phyloP scores from a whole-genome alignment of 2,797 vertebrate species.

The Catamblyrhynchus diadema region DNA sequence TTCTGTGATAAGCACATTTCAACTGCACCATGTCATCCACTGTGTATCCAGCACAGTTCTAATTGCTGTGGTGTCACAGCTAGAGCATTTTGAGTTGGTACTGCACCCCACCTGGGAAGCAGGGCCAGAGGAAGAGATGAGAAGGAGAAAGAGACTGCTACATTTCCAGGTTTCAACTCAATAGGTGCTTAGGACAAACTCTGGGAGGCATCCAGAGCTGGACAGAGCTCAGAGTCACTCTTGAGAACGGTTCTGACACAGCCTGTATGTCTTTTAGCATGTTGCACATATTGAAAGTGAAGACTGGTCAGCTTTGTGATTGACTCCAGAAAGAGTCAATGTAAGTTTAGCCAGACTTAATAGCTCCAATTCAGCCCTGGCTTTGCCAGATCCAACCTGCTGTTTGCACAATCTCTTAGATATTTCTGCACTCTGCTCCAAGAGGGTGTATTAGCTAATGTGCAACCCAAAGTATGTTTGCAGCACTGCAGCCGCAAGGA shows the following conservation, averaged over 20 bases:
- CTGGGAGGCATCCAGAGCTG: background rate
- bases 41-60: background rate
- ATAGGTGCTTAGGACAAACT: background rate
- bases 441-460: constrained; percentile 34
- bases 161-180: background rate
- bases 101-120: background rate
- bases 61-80: background rate
- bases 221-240: background rate
- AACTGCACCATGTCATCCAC: background rate
- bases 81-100: background rate
- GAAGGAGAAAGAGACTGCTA: background rate
- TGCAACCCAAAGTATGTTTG: constrained; percentile 47
- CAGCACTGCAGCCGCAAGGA: constrained; percentile 18
- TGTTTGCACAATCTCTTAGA: constrained; percentile 38
- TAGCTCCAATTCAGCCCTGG: background rate
- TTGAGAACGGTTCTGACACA: background rate
- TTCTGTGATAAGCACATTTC: background rate
- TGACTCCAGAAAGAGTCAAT: constrained; percentile 43
- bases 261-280: background rate
- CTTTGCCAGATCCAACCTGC: constrained; percentile 41
- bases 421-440: constrained; percentile 54
- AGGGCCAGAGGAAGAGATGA: background rate
- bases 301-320: constrained; percentile 16
- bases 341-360: constrained; percentile 32
- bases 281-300: background rate